Evolutionary conservation across 2,797 vertebrate species (phyloP).

Genomic region (Rhinophrynus dorsalis): DNA sequence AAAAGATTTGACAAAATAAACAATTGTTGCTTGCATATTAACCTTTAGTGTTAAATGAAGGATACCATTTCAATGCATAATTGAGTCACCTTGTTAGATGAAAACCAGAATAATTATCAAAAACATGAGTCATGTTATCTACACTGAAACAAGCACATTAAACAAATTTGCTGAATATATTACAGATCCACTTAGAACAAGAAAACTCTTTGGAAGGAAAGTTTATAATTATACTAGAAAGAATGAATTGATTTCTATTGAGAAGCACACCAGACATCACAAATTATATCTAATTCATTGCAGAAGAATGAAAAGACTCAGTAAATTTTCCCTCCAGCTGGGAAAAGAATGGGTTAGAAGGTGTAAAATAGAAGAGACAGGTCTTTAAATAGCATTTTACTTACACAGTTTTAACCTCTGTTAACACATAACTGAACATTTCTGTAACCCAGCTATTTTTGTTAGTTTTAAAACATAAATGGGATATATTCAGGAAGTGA

Average conservation of each 20-base stretch:
- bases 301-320: background rate
- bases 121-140: background rate
- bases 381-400: background rate
- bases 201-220: background rate
- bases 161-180: background rate
- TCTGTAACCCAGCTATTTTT: no score
- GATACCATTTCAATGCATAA: no score
- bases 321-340: background rate
- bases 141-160: background rate
- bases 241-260: background rate
- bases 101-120: background rate
- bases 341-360: background rate
- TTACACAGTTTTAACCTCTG: background rate
- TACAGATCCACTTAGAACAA: background rate
- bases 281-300: background rate
- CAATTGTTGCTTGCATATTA: no score
- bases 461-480: no score
- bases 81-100: background rate
- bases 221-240: slow-evolving; percentile 7
- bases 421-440: background rate
- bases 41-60: no score
- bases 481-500: no score
- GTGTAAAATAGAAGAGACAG: background rate
- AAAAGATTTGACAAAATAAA: no score
- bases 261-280: background rate